Evolutionary conservation across 2,888 invertebrate species (phyloP), one percentile per base, ranked within the genome.

Genomic region (Odontomyia ornata): DNA sequence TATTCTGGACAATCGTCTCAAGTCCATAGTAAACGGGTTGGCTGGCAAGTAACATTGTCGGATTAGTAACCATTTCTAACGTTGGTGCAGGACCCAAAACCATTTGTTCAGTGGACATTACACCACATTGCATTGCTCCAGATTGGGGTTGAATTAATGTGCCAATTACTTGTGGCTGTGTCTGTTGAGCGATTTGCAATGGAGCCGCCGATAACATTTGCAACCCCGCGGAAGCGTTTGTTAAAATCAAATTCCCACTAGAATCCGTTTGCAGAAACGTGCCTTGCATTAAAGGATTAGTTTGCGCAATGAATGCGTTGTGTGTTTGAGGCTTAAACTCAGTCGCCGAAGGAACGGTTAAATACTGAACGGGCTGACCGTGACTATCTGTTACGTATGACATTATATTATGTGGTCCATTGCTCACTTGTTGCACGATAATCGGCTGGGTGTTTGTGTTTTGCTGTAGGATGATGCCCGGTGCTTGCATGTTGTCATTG

Each of bases 1-100:
- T 95, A 83, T 95, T 95, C 85, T 94, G 94, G 1, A 95, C 95
- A 76, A 95, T 94, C 0, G 95, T 95, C 87, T 95, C 95, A 80
- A 95, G 88, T 0, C 94, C 94, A 82, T 94, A 94, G 82, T 93
- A 94, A 82, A 95, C 91, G 3, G 94, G 94, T 81, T 93, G 93
- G 18, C 91, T 91, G 60, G 90, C 88, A 76, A 91, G 84, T 82
- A 91, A 89, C 86, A 91, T 90, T 65, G 86, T 85, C 43, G 88
- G 89, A 83, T 91, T 90, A 13, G 90, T 89, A 15, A 91, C 91
- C 89, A 91, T 90, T 84, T 91, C 91, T 73, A 91, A 83, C 0
- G 90, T 89, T 15, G 91, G 90, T 4, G 91, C 87, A 0, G 90
- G 89, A 30, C 91, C 91, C 1, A 91, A 85, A 25, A 92, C 85